Evolutionary conservation across 53 echinoderm and acorn worm genomes (phyloP), one percentile per base, ranked within the genome.

Genomic region (Henricia sp.): DNA sequence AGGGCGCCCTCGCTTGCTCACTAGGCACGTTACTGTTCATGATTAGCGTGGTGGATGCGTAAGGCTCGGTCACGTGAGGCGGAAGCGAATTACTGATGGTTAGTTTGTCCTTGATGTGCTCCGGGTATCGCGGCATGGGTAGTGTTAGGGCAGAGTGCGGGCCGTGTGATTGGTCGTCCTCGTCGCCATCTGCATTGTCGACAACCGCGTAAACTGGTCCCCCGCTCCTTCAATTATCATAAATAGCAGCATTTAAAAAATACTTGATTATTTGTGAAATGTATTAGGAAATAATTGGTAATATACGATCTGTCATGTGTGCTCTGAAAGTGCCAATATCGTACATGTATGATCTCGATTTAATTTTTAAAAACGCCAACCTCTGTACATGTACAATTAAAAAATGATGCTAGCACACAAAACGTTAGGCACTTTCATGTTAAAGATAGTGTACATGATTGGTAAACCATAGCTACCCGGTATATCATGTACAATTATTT

Each of bases 131-230:
- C 17, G 62, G 64, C 80, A 80, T 72, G 36, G 62, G 77, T 52
- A 48, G 77, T 84, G 60, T 87, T 52, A 55, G 86, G 42, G 74
- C 85, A 82, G 60, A 82, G 72, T 36, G 90, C 53, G 68, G 86
- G 51, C 27, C 88, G 62, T 48, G 84, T 71, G 59, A 71, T 42
- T 25, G 44, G 19, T 90, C 70, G 2, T 63, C 78, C n/a, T 88
- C 88, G 32, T 84, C 82, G 34, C 89, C 91, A 14, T 91, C 95
- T 19, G 88, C 91, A 57, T 95, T 93, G 24, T 95, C 95, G 39
- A 95, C 95, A 2, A 95, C 93, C 16, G 95, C 95, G 82, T 95
- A 95, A 50, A 93, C 95, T 34, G 95, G 95, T 13, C 91, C 87
- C 59, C 80, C 80, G 50, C 80, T 80, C 48, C 65, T 64, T 20